A percentile compares a stretch with the other conserved stretches of the same genome.
Conservation (phyloP, 2,797 vertebrate species). For the Sus cebifrons region DNA sequence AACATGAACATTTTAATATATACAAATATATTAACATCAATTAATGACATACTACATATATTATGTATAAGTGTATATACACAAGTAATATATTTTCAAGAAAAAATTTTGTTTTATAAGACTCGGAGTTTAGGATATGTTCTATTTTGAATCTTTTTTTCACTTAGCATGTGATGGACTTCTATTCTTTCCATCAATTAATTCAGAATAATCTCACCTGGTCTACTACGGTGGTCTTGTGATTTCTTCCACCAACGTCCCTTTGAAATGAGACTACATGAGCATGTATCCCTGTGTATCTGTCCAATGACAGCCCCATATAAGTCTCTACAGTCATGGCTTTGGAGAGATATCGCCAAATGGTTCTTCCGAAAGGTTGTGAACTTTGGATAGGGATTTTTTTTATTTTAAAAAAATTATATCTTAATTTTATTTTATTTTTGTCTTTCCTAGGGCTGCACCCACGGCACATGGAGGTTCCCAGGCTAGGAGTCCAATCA, state of each 20-base stretch:
- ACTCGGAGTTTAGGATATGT: not conserved
- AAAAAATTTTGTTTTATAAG: conserved; percentile 23
- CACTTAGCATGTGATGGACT: not conserved
- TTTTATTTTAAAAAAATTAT: too few relatives aligned
- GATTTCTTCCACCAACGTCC: not conserved
- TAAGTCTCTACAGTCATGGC: not conserved
- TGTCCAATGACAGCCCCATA: not conserved
- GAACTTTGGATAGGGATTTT: not conserved
- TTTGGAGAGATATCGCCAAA: not conserved
- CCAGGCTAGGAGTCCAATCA: too few relatives aligned
- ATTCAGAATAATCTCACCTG: not conserved
- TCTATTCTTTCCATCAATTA: not conserved
- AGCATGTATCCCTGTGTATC: not conserved
- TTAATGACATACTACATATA: not conserved
- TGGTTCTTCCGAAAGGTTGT: not conserved
- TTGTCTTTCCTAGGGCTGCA: too few relatives aligned
- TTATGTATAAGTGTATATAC: not conserved
- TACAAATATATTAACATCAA: not conserved
- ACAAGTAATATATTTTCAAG: not conserved
- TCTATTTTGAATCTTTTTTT: not conserved
- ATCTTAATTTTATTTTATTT: too few relatives aligned
- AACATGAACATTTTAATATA: not conserved
- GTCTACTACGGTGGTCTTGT: not conserved
- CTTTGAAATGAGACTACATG: not conserved
- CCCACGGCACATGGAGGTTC: too few relatives aligned